These are phyloP conservation scores for Chroicocephalus ridibundus DNA, from an alignment of 2,113 vertebrate genomes.

Conservation along the genomic window DNA sequence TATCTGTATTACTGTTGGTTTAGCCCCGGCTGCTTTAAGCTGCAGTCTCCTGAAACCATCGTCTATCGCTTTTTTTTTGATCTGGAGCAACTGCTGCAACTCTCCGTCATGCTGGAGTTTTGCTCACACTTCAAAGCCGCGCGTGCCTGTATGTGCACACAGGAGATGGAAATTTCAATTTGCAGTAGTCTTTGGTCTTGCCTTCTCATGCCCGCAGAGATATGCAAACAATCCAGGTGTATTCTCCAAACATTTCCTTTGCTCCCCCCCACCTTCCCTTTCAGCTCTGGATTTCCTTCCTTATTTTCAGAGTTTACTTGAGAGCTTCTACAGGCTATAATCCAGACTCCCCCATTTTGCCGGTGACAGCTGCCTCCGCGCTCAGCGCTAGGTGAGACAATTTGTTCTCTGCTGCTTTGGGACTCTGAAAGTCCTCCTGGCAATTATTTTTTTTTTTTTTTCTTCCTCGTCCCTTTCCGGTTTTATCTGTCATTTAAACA, in stretches of 20 bases:
- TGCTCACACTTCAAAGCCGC: neutral
- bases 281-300: neutral
- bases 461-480: neutral
- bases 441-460: neutral
- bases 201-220: neutral
- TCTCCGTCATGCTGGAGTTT: neutral
- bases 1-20: neutral
- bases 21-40: neutral
- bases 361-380: neutral
- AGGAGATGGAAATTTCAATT: neutral
- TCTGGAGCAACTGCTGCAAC: neutral
- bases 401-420: neutral
- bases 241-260: neutral
- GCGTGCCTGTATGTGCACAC: neutral
- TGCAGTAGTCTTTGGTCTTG: neutral
- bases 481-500: neutral
- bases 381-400: neutral
- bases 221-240: neutral
- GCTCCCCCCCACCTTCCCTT: neutral
- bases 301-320: neutral
- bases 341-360: neutral
- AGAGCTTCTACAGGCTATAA: neutral
- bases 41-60: neutral
- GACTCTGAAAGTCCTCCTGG: neutral
- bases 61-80: neutral